Percentiles rank a stretch among this genome's conserved stretches.
Evolutionary conservation across 2,888 invertebrate species (phyloP).

Genomic region (Amiota mariae): DNA sequence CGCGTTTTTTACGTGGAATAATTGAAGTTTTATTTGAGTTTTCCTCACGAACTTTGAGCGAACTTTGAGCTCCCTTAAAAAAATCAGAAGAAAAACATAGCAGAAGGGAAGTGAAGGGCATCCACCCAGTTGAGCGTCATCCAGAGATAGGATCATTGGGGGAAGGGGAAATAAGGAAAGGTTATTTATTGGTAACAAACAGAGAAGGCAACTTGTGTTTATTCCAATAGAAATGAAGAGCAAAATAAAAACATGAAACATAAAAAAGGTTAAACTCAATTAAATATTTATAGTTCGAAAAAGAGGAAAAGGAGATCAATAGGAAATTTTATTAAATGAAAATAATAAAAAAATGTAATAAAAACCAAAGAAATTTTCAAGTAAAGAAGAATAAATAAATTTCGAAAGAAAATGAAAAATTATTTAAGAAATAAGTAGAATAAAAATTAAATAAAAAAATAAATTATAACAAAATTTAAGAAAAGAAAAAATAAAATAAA

Average conservation of each 20-base stretch:
- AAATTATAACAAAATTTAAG: slow-evolving; percentile 33
- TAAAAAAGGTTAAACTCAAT: slow-evolving; percentile 59
- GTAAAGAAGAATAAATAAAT: not conserved
- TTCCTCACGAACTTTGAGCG: slow-evolving; percentile 34
- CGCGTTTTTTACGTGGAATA: slow-evolving; percentile 60
- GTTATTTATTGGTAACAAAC: slow-evolving; percentile 14
- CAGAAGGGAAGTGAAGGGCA: too few relatives aligned
- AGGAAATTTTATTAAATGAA: slow-evolving; percentile 53
- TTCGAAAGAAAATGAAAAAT: slow-evolving; percentile 1
- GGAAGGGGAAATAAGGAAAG: not conserved
- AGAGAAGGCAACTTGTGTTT: slow-evolving; percentile 43
- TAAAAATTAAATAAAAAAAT: slow-evolving; percentile 48
- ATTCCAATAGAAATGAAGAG: slow-evolving; percentile 23
- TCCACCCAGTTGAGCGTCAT: too few relatives aligned
- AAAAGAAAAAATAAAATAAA: not conserved
- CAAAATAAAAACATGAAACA: slow-evolving; percentile 11
- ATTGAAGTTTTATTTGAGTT: slow-evolving; percentile 64
- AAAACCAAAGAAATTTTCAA: slow-evolving; percentile 16
- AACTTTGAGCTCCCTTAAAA: slow-evolving; percentile 32
- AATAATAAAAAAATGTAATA: not conserved
- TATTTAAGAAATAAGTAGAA: not conserved
- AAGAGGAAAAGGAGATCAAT: slow-evolving; percentile 48
- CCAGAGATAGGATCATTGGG: too few relatives aligned
- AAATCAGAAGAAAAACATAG: not conserved
- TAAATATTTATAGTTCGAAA: slow-evolving; percentile 58